Evolutionary conservation across 1,140 invertebrate species (phyloP).

Genomic region (Aricia agestis): DNA sequence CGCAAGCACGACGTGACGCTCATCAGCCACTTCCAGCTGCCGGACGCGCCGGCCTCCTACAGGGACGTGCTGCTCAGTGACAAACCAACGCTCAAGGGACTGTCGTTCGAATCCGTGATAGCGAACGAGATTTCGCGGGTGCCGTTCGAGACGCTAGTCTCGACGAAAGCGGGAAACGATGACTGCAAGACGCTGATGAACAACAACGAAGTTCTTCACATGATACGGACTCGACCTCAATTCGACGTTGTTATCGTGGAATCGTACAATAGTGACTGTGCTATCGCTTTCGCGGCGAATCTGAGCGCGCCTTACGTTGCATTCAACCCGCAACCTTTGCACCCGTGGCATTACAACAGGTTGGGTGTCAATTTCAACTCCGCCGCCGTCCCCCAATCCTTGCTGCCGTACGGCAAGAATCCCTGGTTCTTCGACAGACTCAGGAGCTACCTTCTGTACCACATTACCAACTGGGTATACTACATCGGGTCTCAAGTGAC

Average conservation of each 20-base stretch:
- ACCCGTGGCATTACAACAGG: conserved; percentile 78
- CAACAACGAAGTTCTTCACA: conserved; percentile 67
- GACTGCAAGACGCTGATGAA: conserved; percentile 76
- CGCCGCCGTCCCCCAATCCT: conserved; percentile 75
- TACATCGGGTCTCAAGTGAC: conserved; percentile 71
- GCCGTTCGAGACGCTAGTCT: conserved; percentile 64
- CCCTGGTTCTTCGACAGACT: conserved; percentile 76
- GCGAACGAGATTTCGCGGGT: conserved; percentile 61
- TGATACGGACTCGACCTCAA: conserved; percentile 67
- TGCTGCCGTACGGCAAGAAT: conserved; percentile 74
- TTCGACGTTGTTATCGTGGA: conserved; percentile 80
- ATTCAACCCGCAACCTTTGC: conserved; percentile 77
- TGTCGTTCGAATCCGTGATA: conserved; percentile 66
- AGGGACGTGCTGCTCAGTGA: conserved; percentile 74
- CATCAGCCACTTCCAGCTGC: conserved; percentile 79
- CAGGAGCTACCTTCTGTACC: conserved; percentile 72
- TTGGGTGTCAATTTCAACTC: conserved; percentile 77
- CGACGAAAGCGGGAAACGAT: conserved; percentile 67
- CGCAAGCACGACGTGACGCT: conserved; percentile 83
- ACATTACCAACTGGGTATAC: conserved; percentile 70
- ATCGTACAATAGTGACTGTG: conserved; percentile 80
- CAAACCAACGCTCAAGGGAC: conserved; percentile 56
- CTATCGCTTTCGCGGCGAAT: conserved; percentile 76
- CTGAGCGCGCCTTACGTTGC: conserved; percentile 77
- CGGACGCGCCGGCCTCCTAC: conserved; percentile 74